Percentiles rank a stretch among this genome's conserved stretches.
These are phyloP conservation scores for Turritopsis dohrnii DNA, from an alignment of 30 jellyfish, hydroid and myxozoan genomes.

Conservation along the genomic window DNA sequence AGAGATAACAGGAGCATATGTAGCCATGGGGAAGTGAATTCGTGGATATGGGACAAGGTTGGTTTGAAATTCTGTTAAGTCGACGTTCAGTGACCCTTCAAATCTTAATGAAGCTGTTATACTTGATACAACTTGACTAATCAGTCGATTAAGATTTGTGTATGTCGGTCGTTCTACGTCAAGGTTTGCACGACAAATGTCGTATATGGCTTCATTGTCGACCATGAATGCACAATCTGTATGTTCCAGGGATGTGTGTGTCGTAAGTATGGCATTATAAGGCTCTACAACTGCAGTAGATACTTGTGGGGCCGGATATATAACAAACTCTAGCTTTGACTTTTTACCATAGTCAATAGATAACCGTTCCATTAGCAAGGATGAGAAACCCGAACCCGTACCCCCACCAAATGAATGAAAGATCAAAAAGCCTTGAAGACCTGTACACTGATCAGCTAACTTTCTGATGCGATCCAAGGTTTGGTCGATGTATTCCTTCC, in stretches of 20 bases:
- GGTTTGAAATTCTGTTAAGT: conserved; percentile 27
- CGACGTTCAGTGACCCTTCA: conserved; percentile 30
- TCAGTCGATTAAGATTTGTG: conserved; percentile 28
- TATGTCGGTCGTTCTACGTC: conserved; percentile 29
- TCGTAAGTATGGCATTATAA: conserved; percentile 18
- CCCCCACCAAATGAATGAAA: conserved; percentile 37
- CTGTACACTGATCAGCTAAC: conserved; percentile 25
- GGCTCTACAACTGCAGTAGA: conserved; percentile 36
- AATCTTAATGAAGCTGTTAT: conserved; percentile 30
- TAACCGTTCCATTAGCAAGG: conserved; percentile 19
- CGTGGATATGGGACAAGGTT: conserved; percentile 33
- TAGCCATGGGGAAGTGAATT: conserved; percentile 38
- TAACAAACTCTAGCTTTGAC: conserved; percentile 7
- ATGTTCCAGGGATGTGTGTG: conserved; percentile 35
- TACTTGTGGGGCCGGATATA: conserved; percentile 21
- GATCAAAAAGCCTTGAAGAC: conserved; percentile 30
- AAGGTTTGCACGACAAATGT: conserved; percentile 6
- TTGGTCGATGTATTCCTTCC: conserved; percentile 20
- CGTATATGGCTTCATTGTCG: conserved; percentile 34
- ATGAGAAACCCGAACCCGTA: conserved; percentile 31
- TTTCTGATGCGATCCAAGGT: conserved; percentile 9
- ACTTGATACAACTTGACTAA: conserved; percentile 23
- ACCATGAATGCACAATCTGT: conserved; percentile 25
- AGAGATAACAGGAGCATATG: conserved; percentile 6
- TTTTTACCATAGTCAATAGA: neutral